Conservation (phyloP, 2,888 invertebrate species). For the Calliopum simillimum region DNA sequence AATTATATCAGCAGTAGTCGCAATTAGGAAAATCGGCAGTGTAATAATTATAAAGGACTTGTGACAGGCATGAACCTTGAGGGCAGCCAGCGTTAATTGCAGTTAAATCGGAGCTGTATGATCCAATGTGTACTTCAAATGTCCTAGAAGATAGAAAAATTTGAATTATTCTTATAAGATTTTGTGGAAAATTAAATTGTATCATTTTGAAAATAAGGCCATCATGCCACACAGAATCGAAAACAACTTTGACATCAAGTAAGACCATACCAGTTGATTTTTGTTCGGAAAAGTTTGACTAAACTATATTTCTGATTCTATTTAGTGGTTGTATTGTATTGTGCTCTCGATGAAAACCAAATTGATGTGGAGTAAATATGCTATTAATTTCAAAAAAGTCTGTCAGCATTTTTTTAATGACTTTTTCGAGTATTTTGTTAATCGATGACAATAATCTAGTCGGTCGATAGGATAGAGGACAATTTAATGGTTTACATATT, state of each 20-base stretch:
- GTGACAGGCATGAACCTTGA: conserved; percentile 11
- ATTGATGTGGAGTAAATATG: conserved; percentile 34
- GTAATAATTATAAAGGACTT: too few relatives aligned
- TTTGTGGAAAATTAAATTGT: conserved; percentile 45
- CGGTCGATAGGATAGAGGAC: neutral
- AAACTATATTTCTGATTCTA: too few relatives aligned
- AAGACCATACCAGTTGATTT: conserved; percentile 52
- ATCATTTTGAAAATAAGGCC: conserved; percentile 49
- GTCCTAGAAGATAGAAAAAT: conserved; percentile 20
- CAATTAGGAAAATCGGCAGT: neutral
- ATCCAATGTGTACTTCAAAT: conserved; percentile 37
- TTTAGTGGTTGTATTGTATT: conserved; percentile 53
- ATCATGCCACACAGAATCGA: conserved; percentile 58
- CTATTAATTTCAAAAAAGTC: conserved; percentile 32
- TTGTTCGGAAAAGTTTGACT: too few relatives aligned
- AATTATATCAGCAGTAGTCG: conserved; percentile 3
- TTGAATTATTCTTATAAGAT: conserved; percentile 46
- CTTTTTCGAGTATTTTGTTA: conserved; percentile 40
- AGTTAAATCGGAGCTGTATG: too few relatives aligned
- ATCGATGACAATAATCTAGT: conserved; percentile 37
- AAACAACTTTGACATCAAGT: conserved; percentile 57
- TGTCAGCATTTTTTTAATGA: conserved; percentile 35
- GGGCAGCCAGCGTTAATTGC: too few relatives aligned
- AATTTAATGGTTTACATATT: neutral
- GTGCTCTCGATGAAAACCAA: conserved; percentile 47